Base-by-base conservation (phyloP, 2,888 invertebrate species). In the Thera obeliscata region DNA sequence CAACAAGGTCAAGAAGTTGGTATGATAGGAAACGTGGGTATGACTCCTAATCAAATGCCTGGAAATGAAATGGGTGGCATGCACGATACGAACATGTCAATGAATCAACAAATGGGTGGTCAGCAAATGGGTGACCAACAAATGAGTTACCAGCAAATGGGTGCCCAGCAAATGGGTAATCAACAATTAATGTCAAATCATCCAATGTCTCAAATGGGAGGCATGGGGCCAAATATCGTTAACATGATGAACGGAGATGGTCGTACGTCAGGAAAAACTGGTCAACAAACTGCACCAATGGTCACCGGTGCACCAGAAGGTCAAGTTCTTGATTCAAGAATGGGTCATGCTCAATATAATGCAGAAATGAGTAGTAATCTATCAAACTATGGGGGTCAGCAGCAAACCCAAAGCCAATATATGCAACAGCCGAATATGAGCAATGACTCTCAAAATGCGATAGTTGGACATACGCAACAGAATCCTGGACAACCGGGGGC, bases 151-250 rank as follows among this genome's bases (percentile, higher is more conserved):
- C 73, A 69, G 60, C 64, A 61, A 38, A 73, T 67, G 50, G 67
- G 56, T 66, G 62, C 60, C 66, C 74, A 70, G 59, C 65, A 63
- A 46, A 73, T 69, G 56, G 70, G 50, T 67, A 65, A 61, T 50
- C 7, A 58, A 6, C 52, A 64, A 36, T 41, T 52, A 36, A 64
- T 64, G 54, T 43, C 43, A 12, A 63, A 62, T 52, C 70, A 64
- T 49, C 69, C 55, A 48, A 56, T 71, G 54, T 35, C 70, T n/a
- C 69, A 67, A 59, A 79, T 82, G 70, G 74, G 77, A 61, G 88
- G 87, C 38, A 87, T 91, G 86, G 91, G 90, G 3, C 84, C 85
- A 56, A 78, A 88, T 70, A 90, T 91, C 57, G 70, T 88, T 2
- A 87, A 86, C 59, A 89, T 91, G 89, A 84, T 91, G 78, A 78